Evolutionary conservation across 1,140 invertebrate genomes (phyloP), one percentile per base, ranked within the genome.

Genomic region (Halictus rubicundus): DNA sequence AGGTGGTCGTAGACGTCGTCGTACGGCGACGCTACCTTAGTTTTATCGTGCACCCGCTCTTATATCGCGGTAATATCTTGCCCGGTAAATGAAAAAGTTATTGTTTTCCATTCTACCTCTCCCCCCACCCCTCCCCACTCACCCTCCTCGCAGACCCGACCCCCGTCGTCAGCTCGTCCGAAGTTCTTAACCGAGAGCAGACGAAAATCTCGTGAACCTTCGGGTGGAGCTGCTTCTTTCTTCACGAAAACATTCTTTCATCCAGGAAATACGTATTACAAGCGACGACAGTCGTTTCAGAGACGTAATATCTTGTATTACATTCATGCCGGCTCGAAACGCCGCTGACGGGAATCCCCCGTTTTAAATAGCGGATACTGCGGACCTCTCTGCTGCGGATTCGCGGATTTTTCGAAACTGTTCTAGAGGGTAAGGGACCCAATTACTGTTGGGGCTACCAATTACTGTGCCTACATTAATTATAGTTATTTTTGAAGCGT

Each of bases 21-120:
- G 73, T 74, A 27, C 52, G 61, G 69, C 75, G 60, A 73, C 68
- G 65, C 57, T 63, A 61, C 77, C 75, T 81, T 68, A 75, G 81
- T 84, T 87, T 87, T 84, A 87, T 86, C 81, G 81, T 72, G 70
- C 72, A 78, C 54, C 75, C 74, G 21, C 71, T 70, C 79, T 84
- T 84, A 84, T 82, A 80, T 82, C 75, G 78, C 74, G 82, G 85
- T 84, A 87, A 87, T 87, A 81, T 81, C 78, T 73, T 79, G 78
- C 78, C 23, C 68, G 82, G 59, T 87, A 87, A 81, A 86, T 87
- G 85, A 87, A 87, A 87, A 87, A 81, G 86, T 87, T 87, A 87
- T 87, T 87, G 86, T 87, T 84, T 87, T 87, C 86, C 85, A 82
- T 87, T 84, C 80, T 85, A 27, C 76, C 49, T 37, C 27, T 39